These are phyloP conservation scores for Hydrozoanthus tunicans DNA, from an alignment of 64 coral and sea anemone species.

Conservation along the genomic window DNA sequence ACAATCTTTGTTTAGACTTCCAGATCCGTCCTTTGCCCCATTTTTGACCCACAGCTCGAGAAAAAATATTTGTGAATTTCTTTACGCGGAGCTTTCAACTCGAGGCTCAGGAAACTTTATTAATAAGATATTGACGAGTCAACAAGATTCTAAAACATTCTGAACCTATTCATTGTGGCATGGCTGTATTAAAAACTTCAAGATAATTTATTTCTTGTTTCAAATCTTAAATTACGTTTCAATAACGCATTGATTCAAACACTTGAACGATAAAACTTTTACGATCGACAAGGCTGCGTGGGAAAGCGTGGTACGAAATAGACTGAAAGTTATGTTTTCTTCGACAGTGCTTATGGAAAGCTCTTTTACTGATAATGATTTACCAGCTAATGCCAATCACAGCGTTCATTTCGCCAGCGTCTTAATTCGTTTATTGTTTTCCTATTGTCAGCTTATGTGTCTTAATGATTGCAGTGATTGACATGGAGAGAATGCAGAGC, in stretches of 20 bases:
- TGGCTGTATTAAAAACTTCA: slow-evolving; percentile 1
- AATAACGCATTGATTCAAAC: slow-evolving; percentile 8
- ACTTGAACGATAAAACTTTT: slow-evolving; percentile 47
- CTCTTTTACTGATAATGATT: slow-evolving; percentile 97
- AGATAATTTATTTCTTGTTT: slow-evolving; percentile 30
- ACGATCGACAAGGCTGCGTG: slow-evolving; percentile 64
- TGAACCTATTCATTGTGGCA: neutral
- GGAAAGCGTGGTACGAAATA: slow-evolving; percentile 65
- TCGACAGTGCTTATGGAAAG: slow-evolving; percentile 78
- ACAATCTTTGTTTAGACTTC: slow-evolving; percentile 86
- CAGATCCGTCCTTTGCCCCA: neutral
- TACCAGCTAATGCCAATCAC: slow-evolving; percentile 93
- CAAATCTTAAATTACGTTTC: slow-evolving; percentile 1
- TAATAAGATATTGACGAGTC: slow-evolving; percentile 13
- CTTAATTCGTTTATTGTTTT: slow-evolving; percentile 99
- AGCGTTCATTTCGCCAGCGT: slow-evolving; percentile 79
- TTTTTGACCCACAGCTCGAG: neutral
- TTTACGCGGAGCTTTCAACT: neutral
- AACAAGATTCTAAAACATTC: slow-evolving; percentile 11
- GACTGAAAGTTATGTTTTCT: slow-evolving; percentile 76
- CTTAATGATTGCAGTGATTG: slow-evolving; percentile 99
- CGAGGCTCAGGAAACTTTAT: slow-evolving; percentile 16
- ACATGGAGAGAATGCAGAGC: slow-evolving; percentile 87
- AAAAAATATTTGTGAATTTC: neutral
- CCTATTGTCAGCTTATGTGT: slow-evolving; percentile 96